Conservation (phyloP, 2,888 invertebrate genomes). For the Caenorhabditis sp. region DNA sequence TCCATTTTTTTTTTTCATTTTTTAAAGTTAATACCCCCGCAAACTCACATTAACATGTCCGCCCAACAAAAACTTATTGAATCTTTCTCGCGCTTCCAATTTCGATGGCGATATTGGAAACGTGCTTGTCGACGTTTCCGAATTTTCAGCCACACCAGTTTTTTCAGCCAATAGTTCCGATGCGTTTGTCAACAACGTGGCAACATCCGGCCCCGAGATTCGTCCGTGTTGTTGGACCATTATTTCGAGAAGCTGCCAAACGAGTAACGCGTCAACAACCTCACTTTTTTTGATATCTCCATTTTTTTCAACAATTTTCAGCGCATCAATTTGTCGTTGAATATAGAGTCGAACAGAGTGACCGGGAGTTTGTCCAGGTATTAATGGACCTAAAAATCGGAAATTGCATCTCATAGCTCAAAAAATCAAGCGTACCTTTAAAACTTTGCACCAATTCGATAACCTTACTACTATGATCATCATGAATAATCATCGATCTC, state of each 20-base stretch:
- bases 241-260: constrained; percentile 67
- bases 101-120: background rate
- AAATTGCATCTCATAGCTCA: background rate
- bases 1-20: too few relatives aligned
- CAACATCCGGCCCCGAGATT: constrained; percentile 67
- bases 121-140: background rate
- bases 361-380: constrained; percentile 42
- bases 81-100: constrained; percentile 29
- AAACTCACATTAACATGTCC: constrained; percentile 41
- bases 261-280: constrained; percentile 59
- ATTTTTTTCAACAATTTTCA: constrained; percentile 33
- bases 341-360: constrained; percentile 61
- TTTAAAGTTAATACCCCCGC: too few relatives aligned
- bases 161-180: constrained; percentile 30
- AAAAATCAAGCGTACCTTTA: constrained; percentile 19
- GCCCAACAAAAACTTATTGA: constrained; percentile 38
- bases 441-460: constrained; percentile 48
- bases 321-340: constrained; percentile 60
- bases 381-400: constrained; percentile 41
- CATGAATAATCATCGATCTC: constrained; percentile 18
- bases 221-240: constrained; percentile 68
- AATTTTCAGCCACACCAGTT: constrained; percentile 11
- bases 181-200: constrained; percentile 50
- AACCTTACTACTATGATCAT: constrained; percentile 38
- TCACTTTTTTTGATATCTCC: constrained; percentile 38